phyloP scores from a whole-genome alignment of 2,113 vertebrate genomes.

The Coptodon bakossiorum region DNA sequence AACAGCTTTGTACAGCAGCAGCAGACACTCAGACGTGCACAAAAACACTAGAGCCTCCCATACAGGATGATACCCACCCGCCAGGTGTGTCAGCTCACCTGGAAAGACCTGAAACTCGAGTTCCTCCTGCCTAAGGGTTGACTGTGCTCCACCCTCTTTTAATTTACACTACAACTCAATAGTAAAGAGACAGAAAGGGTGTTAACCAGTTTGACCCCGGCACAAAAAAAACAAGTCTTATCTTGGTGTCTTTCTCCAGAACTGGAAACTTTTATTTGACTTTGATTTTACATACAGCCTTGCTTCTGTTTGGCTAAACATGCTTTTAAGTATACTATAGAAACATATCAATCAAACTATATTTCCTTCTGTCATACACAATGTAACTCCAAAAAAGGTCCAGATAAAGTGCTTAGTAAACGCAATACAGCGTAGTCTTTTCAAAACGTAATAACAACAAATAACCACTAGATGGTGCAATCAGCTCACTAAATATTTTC shows the following conservation, averaged over 20 bases:
- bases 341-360: background rate
- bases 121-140: background rate
- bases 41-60: background rate
- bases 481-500: background rate
- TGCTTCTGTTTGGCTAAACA: background rate
- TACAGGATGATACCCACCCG: slow-evolving; percentile 12
- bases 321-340: background rate
- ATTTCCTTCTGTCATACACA: background rate
- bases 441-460: background rate
- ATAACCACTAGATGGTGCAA: slow-evolving; percentile 41
- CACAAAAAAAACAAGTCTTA: background rate
- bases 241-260: background rate
- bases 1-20: background rate
- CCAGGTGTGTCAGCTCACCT: slow-evolving; percentile 42
- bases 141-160: slow-evolving; percentile 4
- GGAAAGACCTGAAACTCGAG: slow-evolving; percentile 61
- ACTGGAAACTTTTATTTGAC: background rate
- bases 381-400: background rate
- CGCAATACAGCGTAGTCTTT: rapidly evolving
- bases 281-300: background rate
- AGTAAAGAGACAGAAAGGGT: background rate
- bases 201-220: background rate
- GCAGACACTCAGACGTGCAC: background rate
- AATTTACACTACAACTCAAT: background rate
- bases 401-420: background rate